Evolutionary conservation across 2,888 invertebrate genomes (phyloP).

Genomic region (Osmoderma eremita): DNA sequence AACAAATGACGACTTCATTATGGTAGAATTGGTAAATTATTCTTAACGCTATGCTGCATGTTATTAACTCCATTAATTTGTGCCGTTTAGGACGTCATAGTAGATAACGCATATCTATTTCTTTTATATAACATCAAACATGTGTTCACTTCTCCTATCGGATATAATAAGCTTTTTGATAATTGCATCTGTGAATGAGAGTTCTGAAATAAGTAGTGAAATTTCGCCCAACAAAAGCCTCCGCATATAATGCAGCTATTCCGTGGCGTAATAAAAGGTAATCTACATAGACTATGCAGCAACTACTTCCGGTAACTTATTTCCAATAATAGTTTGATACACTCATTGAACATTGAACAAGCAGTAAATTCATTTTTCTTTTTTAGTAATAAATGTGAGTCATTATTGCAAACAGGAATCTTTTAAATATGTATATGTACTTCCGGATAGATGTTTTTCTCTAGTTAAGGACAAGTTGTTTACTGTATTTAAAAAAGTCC

Average conservation of each 20-base stretch:
- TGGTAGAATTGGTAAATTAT: conserved; percentile 75
- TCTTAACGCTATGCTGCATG: conserved; percentile 50
- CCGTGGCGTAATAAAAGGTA: no score
- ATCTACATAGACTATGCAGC: no score
- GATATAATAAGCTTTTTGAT: background rate
- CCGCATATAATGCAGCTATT: no score
- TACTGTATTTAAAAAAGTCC: conserved; percentile 4
- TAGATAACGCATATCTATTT: background rate
- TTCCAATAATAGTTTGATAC: no score
- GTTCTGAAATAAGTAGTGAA: no score
- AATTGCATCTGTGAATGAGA: no score
- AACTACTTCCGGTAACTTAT: no score
- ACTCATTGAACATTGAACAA: no score
- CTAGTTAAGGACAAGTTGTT: conserved; percentile 14
- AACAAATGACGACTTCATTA: conserved; percentile 74
- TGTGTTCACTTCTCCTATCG: background rate
- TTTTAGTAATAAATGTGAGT: no score
- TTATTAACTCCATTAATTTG: conserved; percentile 39
- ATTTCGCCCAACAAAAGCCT: no score
- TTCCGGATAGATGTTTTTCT: conserved; percentile 2
- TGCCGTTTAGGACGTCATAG: background rate
- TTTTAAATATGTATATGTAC: background rate
- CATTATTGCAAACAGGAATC: background rate
- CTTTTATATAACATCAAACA: conserved; percentile 18
- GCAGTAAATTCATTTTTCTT: no score